Conservation (phyloP, 2,888 invertebrate species). For the Drosophila tripunctata region DNA sequence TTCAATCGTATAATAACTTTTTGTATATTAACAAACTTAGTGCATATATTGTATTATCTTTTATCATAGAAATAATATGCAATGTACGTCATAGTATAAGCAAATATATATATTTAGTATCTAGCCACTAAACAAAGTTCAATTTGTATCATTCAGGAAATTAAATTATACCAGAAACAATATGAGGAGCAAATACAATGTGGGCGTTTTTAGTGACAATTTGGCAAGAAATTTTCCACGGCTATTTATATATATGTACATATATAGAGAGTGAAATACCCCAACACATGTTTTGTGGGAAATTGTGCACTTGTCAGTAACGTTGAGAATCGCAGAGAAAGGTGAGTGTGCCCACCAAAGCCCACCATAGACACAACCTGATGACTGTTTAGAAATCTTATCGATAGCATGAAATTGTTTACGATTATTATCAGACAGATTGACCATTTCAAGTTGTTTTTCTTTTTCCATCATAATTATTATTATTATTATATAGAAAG, state of each 20-base stretch:
- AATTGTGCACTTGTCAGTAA: constrained; percentile 17
- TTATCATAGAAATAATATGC: background rate
- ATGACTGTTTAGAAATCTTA: background rate
- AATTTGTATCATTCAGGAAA: constrained; percentile 42
- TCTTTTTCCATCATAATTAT: background rate
- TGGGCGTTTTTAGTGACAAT: constrained; percentile 44
- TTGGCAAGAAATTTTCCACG: constrained; percentile 22
- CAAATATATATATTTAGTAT: background rate
- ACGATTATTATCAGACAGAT: background rate
- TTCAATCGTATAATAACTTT: background rate
- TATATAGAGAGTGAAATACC: too few relatives aligned
- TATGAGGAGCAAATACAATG: constrained; percentile 11
- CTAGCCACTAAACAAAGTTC: constrained; percentile 19
- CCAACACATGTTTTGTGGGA: too few relatives aligned
- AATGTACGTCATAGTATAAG: constrained; percentile 22
- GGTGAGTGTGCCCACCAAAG: too few relatives aligned
- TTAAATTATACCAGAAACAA: constrained; percentile 20
- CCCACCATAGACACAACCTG: background rate
- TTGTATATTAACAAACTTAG: background rate
- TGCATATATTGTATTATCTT: background rate
- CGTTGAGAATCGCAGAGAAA: constrained; percentile 10
- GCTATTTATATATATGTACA: constrained; percentile 32
- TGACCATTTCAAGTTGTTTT: background rate
- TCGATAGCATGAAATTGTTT: background rate
- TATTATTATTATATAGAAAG: background rate